Base-by-base conservation (phyloP, 1,140 invertebrate genomes). In the Drosophila takahashii region DNA sequence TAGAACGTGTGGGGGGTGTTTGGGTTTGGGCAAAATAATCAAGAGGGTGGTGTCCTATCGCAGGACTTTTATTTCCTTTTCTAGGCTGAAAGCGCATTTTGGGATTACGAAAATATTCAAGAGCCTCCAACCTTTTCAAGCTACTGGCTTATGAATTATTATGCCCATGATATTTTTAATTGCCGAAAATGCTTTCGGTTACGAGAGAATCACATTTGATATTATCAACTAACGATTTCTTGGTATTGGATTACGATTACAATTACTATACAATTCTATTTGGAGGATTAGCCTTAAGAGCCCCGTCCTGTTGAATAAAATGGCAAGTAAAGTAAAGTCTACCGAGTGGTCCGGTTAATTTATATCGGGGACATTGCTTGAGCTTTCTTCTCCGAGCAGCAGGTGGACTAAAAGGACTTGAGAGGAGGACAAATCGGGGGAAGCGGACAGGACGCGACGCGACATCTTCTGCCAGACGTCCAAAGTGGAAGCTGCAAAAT, bases 401-500 rank as follows among this genome's bases (percentile, higher is more conserved):
- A 81, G 77, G 58, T 80, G 54, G 56, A 58, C 29, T 18, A 4
- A 36, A 22, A 22, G 22, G 22, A 22, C 42, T 44, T 47, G n/a
- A 22, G 22, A 36, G 9, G 34, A 13, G 9, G 9, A 36, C 9
- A 3, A 36, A 36, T 10, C 9, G 34, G 8, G 22, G 22, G 22
- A 22, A 22, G 22, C 22, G 22, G 22, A 22, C 22, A 39, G 47
- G 45, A 59, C 42, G 47, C 39, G 36, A 27, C 22, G 39, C 54
- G 11, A 57, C 36, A 29, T 52, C 29, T 34, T 4, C 15, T 54
- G 42, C 39, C 45, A 16, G 53, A 7, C 22, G 22, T 22, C 4
- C 10, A 74, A 72, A 72, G 58, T 54, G 32, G 67, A 73, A 79
- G 52, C 57, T 67, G 66, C 9, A 36, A 84, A 79, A 90, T 90